Percentiles rank a stretch among this genome's conserved stretches.
These are phyloP conservation scores for Drosophila pseudoobscura DNA, from an alignment of 1,140 invertebrate genomes.

Conservation along the genomic window DNA sequence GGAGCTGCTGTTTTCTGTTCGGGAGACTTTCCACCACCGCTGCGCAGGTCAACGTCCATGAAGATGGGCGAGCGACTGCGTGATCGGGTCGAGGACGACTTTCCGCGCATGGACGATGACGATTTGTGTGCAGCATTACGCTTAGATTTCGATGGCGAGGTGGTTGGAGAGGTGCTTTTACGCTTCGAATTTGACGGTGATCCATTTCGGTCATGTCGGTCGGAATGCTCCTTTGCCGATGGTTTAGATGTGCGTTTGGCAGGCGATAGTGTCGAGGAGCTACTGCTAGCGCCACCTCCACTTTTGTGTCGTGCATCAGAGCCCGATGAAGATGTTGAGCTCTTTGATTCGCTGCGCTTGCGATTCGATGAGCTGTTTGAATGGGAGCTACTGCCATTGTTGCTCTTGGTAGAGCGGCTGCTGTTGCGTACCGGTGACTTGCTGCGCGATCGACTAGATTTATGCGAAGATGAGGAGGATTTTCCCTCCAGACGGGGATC, in stretches of 20 bases:
- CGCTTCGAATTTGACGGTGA: conserved; percentile 58
- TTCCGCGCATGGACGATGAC: conserved; percentile 36
- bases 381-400: conserved; percentile 17
- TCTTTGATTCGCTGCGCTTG: conserved; percentile 75
- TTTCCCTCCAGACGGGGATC: conserved; percentile 60
- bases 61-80: conserved; percentile 70
- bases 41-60: conserved; percentile 61
- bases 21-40: conserved; percentile 48
- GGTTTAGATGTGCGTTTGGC: conserved; percentile 46
- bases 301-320: conserved; percentile 56
- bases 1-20: conserved; percentile 17
- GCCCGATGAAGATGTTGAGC: conserved; percentile 70
- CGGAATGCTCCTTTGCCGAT: conserved; percentile 55
- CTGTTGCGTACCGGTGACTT: conserved; percentile 62
- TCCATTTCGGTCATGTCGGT: conserved; percentile 58
- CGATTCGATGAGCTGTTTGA: conserved; percentile 65
- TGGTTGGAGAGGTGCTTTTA: conserved; percentile 71
- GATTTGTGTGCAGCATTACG: conserved; percentile 54
- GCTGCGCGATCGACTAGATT: conserved; percentile 75
- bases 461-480: conserved; percentile 37
- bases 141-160: conserved; percentile 63
- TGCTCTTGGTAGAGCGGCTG: conserved; percentile 49
- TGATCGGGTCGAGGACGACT: conserved; percentile 53
- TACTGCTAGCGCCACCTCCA: conserved; percentile 15
- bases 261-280: conserved; percentile 41